A percentile compares a stretch with the other conserved stretches of the same genome.
Evolutionary conservation across 1,140 invertebrate genomes (phyloP).

Genomic region (Halictus rubicundus): DNA sequence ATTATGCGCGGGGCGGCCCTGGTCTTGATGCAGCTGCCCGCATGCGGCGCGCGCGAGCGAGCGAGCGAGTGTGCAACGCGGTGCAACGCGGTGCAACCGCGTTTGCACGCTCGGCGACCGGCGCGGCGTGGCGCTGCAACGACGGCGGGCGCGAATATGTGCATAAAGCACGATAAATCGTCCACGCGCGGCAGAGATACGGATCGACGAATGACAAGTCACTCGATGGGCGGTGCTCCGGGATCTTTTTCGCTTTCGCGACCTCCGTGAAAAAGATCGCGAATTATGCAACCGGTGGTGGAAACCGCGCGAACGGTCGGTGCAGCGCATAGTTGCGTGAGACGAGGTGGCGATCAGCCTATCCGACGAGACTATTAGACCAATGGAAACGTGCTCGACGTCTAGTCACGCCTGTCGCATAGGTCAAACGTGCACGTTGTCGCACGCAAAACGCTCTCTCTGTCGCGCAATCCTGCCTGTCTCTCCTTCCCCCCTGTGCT

Average conservation of each 20-base stretch:
- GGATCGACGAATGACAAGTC: slow-evolving; percentile 54
- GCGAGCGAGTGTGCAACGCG: not conserved
- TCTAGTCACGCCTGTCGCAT: not conserved
- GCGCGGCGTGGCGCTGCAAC: not conserved
- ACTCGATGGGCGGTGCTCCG: slow-evolving; percentile 36
- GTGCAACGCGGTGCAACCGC: not conserved
- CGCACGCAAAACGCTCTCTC: not conserved
- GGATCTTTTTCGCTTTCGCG: slow-evolving; percentile 17
- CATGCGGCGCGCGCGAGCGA: not conserved
- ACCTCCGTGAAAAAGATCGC: slow-evolving; percentile 5
- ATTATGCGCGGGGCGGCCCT: slow-evolving; percentile 59
- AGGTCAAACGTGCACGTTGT: not conserved
- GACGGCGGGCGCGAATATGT: slow-evolving; percentile 50
- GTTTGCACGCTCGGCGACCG: not conserved
- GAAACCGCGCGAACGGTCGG: not conserved
- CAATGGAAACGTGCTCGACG: not conserved
- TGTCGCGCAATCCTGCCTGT: no score
- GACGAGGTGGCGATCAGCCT: not conserved
- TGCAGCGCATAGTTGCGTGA: not conserved
- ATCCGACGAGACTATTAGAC: not conserved
- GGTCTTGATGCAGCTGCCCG: slow-evolving; percentile 55
- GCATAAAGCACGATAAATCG: slow-evolving; percentile 63
- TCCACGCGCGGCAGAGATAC: slow-evolving; percentile 18
- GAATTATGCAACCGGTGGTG: not conserved
- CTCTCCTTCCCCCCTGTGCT: no score